Percentiles rank a stretch among this genome's conserved stretches.
Evolutionary conservation across 1,140 invertebrate species (phyloP).

Genomic region (Belonocnema kinseyi): DNA sequence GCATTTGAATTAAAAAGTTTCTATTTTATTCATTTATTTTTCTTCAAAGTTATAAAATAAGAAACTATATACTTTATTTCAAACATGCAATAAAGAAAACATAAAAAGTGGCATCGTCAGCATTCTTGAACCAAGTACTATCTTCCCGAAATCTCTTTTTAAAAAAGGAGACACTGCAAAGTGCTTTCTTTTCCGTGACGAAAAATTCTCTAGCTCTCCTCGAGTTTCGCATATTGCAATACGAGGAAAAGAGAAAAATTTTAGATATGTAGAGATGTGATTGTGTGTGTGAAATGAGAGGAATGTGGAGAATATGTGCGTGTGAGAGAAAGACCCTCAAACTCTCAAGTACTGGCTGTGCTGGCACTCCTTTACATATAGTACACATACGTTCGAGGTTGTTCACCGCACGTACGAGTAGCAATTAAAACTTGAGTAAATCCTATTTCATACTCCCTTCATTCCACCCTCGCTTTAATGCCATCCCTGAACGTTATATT

Average conservation of each 20-base stretch:
- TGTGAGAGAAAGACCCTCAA: conserved; percentile 22
- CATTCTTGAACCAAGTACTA: neutral
- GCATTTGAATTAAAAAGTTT: no score
- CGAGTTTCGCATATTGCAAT: conserved; percentile 8
- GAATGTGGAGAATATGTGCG: conserved; percentile 44
- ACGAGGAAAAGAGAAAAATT: neutral
- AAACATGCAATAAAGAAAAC: no score
- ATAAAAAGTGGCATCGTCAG: neutral
- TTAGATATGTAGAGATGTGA: conserved; percentile 26
- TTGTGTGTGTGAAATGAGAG: conserved; percentile 12
- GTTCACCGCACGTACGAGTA: conserved; percentile 42
- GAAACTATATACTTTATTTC: no score
- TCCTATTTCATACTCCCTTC: conserved; percentile 33
- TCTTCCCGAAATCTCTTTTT: neutral
- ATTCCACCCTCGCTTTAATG: neutral
- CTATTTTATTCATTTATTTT: no score
- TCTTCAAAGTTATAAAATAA: no score
- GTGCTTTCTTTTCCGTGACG: neutral
- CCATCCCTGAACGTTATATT: conserved; percentile 23
- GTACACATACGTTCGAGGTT: conserved; percentile 32
- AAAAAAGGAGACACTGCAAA: neutral
- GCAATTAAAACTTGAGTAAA: conserved; percentile 55
- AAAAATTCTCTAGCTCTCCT: conserved; percentile 1
- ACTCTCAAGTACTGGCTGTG: conserved; percentile 48
- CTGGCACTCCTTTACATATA: conserved; percentile 47